Evolutionary conservation across 1,140 invertebrate genomes (phyloP).

Genomic region (Dolichoris vasculosae): DNA sequence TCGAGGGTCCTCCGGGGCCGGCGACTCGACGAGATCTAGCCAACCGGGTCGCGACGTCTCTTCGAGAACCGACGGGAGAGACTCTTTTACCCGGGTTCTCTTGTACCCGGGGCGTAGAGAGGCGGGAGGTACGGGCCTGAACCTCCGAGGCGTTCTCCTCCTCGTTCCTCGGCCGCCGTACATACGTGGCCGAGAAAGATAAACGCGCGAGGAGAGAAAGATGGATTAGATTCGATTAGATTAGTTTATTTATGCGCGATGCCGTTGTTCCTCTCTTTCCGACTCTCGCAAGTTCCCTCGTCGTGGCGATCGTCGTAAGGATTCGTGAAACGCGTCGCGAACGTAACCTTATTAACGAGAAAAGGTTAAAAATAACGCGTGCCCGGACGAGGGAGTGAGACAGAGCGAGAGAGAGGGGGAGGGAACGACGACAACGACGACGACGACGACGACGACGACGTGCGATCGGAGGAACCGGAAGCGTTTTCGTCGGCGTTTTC

Average conservation of each 20-base stretch:
- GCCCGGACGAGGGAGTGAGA: background rate
- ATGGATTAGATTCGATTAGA: slow-evolving; percentile 25
- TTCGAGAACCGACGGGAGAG: too few species aligned
- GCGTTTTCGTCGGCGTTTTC: background rate
- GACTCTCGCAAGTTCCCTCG: too few species aligned
- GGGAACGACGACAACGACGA: too few species aligned
- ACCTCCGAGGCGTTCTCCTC: slow-evolving; percentile 34
- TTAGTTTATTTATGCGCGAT: slow-evolving; percentile 39
- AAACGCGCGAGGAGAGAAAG: slow-evolving; percentile 23
- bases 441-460: too few species aligned
- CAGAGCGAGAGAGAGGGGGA: too few species aligned
- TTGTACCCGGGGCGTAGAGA: background rate
- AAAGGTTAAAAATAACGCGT: background rate
- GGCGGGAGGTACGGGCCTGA: slow-evolving; percentile 4
- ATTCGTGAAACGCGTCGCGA: background rate
- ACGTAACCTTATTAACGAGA: background rate
- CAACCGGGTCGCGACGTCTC: too few species aligned
- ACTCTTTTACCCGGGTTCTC: too few species aligned
- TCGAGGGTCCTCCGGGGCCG: too few species aligned
- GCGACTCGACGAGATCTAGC: too few species aligned
- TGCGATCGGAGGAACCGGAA: background rate
- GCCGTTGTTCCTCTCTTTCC: background rate
- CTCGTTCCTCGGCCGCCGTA: slow-evolving; percentile 31
- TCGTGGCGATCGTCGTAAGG: too few species aligned
- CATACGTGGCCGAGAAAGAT: slow-evolving; percentile 13